Conservation (phyloP, 2,797 vertebrate genomes). For the Podarcis lilfordi region DNA sequence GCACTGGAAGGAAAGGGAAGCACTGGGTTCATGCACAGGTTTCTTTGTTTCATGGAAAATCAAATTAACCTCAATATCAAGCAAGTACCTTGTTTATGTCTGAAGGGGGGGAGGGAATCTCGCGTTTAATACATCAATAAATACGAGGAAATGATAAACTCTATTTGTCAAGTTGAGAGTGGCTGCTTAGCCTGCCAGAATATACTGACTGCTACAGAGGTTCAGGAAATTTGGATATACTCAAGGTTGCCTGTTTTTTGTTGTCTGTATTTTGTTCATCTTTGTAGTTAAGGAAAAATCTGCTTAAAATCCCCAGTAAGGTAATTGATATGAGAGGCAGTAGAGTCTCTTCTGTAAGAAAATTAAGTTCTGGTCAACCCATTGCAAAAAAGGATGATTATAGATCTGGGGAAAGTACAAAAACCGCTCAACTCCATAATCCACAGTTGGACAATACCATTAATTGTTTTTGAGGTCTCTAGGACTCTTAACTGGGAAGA, state of each 20-base stretch:
- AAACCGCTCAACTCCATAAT: background rate
- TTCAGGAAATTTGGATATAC: background rate
- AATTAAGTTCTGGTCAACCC: background rate
- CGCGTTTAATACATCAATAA: background rate
- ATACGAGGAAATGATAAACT: background rate
- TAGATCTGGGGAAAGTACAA: background rate
- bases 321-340: background rate
- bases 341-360: background rate
- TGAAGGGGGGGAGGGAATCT: background rate
- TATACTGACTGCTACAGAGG: background rate
- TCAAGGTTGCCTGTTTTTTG: background rate
- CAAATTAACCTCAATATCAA: background rate
- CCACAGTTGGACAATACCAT: too few relatives aligned
- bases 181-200: background rate
- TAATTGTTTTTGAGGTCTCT: too few relatives aligned
- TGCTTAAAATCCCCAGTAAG: background rate
- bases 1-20: conserved; percentile 6
- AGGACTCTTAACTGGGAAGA: too few relatives aligned
- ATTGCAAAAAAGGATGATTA: background rate
- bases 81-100: background rate
- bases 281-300: background rate
- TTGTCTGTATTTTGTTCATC: background rate
- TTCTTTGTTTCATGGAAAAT: conserved; percentile 1
- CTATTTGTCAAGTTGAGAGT: background rate
- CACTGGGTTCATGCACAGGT: background rate